Base-by-base conservation (phyloP, 2,888 invertebrate genomes). In the Zygothrica quintamaculata region DNA sequence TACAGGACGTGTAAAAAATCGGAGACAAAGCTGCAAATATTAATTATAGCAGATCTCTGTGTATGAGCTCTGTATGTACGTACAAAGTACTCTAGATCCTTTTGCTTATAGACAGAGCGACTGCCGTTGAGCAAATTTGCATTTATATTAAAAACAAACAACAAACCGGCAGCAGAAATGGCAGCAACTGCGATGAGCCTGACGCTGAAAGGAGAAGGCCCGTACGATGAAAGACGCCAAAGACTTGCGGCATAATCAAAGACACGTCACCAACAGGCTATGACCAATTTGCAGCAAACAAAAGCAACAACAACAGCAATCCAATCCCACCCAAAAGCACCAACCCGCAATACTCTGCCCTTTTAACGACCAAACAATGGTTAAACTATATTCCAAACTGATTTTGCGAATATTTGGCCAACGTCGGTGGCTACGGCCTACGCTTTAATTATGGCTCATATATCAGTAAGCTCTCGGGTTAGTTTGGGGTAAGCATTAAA, bases 381-480 rank as follows among this genome's bases (percentile, higher is more conserved):
- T 26, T 26, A 40, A 64, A 69, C 74, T 78, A 77, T 82, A 64
- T 82, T 88, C 72, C 82, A 82, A 81, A 82, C 84, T 84, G 88
- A 89, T 77, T 57, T 29, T 34, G 53, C 50, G 65, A 43, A 65
- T 71, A 62, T 71, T 71, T 62, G 74, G 42, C 69, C 31, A 47
- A 25, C n/a, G 48, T 39, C 37, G 29, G 13, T 44, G 43, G 58
- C 51, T 73, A 77, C 70, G 84, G 87, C 56, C 72, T 77, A 77
- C 79, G 84, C 86, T 87, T 89, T 89, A 89, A 90, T 89, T 89
- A 89, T 86, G 87, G 78, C 88, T 89, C 90, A 89, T 89, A 90
- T 89, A 89, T 90, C 90, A 90, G 78, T 79, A 67, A 62, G 60
- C 72, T 70, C 65, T 65, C 44, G 51, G 36, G 64, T 42, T 72